Percentiles rank a stretch among this genome's conserved stretches.
Conservation (phyloP, 2,797 vertebrate species). For the Manis pentadactyla region DNA sequence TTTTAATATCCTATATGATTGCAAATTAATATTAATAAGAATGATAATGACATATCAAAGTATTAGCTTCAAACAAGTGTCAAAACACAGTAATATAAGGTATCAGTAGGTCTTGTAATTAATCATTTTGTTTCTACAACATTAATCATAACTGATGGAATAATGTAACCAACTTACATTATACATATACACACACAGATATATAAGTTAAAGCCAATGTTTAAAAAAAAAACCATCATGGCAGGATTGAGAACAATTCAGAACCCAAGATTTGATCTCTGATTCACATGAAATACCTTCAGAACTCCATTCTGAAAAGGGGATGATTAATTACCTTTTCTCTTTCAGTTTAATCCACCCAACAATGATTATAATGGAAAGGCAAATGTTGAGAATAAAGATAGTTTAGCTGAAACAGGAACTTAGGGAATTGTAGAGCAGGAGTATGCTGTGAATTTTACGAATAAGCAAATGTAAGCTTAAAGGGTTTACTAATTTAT, state of each 20-base stretch:
- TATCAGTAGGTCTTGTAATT: background rate
- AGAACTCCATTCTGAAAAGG: background rate
- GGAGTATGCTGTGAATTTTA: background rate
- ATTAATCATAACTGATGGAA: background rate
- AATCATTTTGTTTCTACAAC: slow-evolving; percentile 34
- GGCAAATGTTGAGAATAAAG: background rate
- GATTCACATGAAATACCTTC: background rate
- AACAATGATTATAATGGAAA: background rate
- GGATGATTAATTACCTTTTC: background rate
- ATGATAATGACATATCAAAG: slow-evolving; percentile 34
- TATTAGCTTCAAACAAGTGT: slow-evolving; percentile 42
- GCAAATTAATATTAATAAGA: slow-evolving; percentile 51
- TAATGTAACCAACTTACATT: background rate
- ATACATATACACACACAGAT: background rate
- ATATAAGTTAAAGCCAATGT: background rate
- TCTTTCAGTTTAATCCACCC: background rate
- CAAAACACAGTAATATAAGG: slow-evolving; percentile 17
- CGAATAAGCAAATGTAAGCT: background rate
- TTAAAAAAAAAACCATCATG: background rate
- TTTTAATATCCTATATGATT: background rate
- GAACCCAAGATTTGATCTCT: background rate
- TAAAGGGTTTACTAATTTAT: background rate
- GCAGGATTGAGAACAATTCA: background rate
- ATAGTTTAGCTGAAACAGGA: background rate
- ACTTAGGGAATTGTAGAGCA: background rate